A percentile compares a stretch with the other conserved stretches of the same genome.
These are phyloP conservation scores for Agriopis leucophaearia DNA, from an alignment of 2,888 invertebrate species.

Conservation along the genomic window DNA sequence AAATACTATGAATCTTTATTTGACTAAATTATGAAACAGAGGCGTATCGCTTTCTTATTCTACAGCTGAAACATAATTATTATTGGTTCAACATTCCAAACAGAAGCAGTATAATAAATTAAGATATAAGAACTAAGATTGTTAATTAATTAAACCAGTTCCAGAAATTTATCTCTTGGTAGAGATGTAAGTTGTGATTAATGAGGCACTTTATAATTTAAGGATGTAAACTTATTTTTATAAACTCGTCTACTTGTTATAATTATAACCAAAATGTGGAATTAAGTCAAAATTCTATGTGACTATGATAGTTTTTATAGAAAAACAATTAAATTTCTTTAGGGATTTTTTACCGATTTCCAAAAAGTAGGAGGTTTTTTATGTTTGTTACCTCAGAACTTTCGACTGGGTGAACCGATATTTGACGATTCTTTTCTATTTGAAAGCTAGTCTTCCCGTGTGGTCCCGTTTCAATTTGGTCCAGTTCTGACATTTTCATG, in stretches of 20 bases:
- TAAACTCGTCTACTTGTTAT: conserved; percentile 1
- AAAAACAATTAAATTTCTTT: no score
- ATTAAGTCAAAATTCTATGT: not conserved
- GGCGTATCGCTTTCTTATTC: not conserved
- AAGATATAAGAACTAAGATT: conserved; percentile 15
- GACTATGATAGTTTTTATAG: not conserved
- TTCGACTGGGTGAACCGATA: no score
- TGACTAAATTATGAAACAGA: not conserved
- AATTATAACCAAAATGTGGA: not conserved
- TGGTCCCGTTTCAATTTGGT: no score
- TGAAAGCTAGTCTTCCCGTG: no score
- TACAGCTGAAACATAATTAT: not conserved
- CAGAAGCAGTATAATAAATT: conserved; percentile 21
- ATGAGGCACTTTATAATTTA: conserved; percentile 15
- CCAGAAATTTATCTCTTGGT: conserved; percentile 12
- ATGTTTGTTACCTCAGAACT: no score
- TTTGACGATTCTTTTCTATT: no score
- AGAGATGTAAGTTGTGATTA: conserved; percentile 22
- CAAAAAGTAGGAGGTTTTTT: no score
- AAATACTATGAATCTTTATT: no score
- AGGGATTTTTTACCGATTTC: no score
- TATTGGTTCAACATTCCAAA: conserved; percentile 2
- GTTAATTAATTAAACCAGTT: conserved; percentile 23
- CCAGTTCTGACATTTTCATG: no score
- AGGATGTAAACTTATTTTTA: conserved; percentile 4